phyloP scores from a whole-genome alignment of 2,113 vertebrate genomes.

The Oxyura jamaicensis region DNA sequence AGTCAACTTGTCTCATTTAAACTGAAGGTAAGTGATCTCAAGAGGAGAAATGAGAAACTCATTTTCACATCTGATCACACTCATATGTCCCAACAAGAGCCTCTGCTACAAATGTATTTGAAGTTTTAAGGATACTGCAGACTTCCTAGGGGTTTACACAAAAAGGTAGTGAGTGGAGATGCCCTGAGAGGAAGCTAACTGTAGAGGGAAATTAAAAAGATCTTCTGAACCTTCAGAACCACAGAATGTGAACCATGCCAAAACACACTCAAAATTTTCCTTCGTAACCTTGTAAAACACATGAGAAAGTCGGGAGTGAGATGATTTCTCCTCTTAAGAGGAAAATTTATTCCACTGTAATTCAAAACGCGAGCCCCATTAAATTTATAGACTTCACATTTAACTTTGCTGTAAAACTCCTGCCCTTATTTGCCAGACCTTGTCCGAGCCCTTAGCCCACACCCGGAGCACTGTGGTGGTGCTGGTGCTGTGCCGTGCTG shows the following conservation, averaged over 20 bases:
- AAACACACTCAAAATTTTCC: constrained; percentile 26
- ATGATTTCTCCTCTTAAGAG: constrained; percentile 21
- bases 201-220: constrained; percentile 1
- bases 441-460: neutral
- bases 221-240: constrained; percentile 3
- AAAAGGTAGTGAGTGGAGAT: constrained; percentile 12
- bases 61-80: neutral
- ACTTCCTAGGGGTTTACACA: constrained; percentile 22
- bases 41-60: neutral
- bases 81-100: neutral
- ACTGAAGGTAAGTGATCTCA: neutral
- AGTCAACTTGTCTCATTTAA: neutral
- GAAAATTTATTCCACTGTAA: constrained; percentile 44
- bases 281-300: constrained; percentile 48
- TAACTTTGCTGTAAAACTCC: constrained; percentile 23
- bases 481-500: neutral
- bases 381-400: constrained; percentile 30
- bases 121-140: constrained; percentile 26
- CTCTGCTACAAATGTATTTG: neutral
- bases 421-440: constrained; percentile 15
- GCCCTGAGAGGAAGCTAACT: constrained; percentile 12
- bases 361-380: constrained; percentile 28
- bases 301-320: constrained; percentile 24
- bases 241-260: neutral
- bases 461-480: neutral